These are phyloP conservation scores for Tonatia bakeri DNA, from an alignment of 2,113 vertebrate species.

Conservation along the genomic window DNA sequence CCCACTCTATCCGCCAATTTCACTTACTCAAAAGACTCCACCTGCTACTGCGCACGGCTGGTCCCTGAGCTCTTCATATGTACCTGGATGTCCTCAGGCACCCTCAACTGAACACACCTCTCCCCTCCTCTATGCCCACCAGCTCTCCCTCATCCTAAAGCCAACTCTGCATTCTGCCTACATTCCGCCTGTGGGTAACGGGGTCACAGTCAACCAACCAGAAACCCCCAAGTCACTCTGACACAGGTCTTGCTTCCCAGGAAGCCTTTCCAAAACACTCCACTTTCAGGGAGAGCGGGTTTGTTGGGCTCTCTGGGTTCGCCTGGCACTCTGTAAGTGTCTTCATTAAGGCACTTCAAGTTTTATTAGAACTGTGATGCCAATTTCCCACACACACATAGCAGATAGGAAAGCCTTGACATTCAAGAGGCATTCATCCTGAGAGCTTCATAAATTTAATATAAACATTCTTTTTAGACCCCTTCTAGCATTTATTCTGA, in stretches of 20 bases:
- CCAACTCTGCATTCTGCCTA: background rate
- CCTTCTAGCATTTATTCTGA: background rate
- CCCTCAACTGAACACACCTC: background rate
- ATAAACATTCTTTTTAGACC: constrained; percentile 5
- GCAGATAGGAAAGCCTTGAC: background rate
- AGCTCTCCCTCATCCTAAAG: background rate
- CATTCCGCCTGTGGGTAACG: background rate
- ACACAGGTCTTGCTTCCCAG: background rate
- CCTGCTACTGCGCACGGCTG: background rate
- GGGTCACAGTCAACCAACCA: background rate
- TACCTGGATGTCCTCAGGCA: background rate
- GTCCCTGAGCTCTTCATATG: background rate
- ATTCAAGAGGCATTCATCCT: constrained; percentile 22
- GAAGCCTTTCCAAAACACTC: background rate
- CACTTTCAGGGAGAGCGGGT: background rate
- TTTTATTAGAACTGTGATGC: background rate
- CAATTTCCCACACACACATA: background rate
- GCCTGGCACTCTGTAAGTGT: background rate
- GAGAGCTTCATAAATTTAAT: background rate
- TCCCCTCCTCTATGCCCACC: background rate
- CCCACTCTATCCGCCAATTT: background rate
- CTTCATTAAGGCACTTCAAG: constrained; percentile 9
- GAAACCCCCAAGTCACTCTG: background rate
- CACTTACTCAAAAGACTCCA: background rate
- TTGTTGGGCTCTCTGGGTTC: background rate